These are phyloP conservation scores for Gasterosteus aculeatus DNA, from an alignment of 2,113 vertebrate species.

Conservation along the genomic window DNA sequence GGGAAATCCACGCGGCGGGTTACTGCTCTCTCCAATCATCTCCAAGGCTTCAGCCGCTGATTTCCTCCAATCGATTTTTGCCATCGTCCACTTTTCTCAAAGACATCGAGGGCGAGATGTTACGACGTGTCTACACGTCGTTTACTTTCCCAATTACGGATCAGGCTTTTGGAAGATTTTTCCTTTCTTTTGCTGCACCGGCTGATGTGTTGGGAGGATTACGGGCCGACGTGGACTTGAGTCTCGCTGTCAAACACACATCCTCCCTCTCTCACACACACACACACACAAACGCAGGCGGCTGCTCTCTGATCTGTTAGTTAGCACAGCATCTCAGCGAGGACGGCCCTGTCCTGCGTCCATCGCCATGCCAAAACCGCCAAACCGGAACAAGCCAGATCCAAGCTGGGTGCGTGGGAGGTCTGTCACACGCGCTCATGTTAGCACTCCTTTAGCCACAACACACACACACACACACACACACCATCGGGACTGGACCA, in stretches of 20 bases:
- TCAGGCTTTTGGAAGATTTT: not conserved
- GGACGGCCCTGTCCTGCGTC: conserved; percentile 35
- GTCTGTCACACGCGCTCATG: conserved; percentile 60
- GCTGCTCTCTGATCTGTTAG: conserved; percentile 44
- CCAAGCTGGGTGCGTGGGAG: conserved; percentile 60
- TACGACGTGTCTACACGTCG: not conserved
- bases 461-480: conserved; percentile 15
- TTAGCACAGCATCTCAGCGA: conserved; percentile 56
- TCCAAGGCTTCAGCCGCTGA: not conserved
- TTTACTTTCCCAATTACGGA: conserved; percentile 20
- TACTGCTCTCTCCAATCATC: conserved; percentile 21
- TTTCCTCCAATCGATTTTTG: conserved; percentile 16
- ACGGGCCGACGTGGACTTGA: conserved; percentile 31
- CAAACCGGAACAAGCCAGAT: conserved; percentile 65
- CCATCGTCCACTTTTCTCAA: not conserved
- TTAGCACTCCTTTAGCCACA: conserved; percentile 51
- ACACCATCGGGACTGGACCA: conserved; percentile 5
- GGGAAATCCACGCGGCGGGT: conserved; percentile 2
- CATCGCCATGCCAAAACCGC: conserved; percentile 37
- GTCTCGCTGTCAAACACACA: conserved; percentile 18
- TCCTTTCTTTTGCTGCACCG: not conserved
- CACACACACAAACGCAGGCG: conserved; percentile 34
- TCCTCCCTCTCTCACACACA: conserved; percentile 15
- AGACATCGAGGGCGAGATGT: not conserved
- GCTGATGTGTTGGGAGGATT: conserved; percentile 22